Evolutionary conservation across 92 coral and sea anemone genomes (phyloP).

Genomic region (Paramuricea clavata): DNA sequence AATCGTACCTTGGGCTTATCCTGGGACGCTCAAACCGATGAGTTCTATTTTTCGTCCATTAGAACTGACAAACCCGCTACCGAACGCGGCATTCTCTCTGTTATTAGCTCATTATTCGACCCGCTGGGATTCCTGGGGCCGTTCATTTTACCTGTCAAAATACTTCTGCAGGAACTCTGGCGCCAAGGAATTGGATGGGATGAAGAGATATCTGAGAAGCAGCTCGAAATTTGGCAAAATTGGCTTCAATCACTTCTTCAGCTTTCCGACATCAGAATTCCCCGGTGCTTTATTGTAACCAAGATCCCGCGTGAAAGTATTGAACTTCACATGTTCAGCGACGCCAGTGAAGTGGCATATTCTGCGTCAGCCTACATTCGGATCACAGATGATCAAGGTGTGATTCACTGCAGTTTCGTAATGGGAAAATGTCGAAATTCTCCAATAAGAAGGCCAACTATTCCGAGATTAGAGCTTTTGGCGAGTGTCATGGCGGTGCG

Average conservation of each 20-base stretch:
- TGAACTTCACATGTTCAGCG: slow-evolving; percentile 58
- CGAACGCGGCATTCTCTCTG: slow-evolving; percentile 56
- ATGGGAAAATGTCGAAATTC: too few species aligned
- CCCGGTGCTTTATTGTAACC: not conserved
- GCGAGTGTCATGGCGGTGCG: too few species aligned
- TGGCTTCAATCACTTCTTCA: not conserved
- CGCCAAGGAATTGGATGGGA: slow-evolving; percentile 40
- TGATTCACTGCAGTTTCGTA: too few species aligned
- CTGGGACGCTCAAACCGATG: slow-evolving; percentile 58
- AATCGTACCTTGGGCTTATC: slow-evolving; percentile 48
- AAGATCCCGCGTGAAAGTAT: not conserved
- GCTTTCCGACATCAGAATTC: not conserved
- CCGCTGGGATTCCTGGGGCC: slow-evolving; percentile 40
- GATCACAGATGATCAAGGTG: slow-evolving; percentile 24
- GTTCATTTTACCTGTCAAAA: slow-evolving; percentile 15
- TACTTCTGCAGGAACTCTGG: slow-evolving; percentile 5
- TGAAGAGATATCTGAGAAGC: slow-evolving; percentile 13
- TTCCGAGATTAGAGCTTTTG: too few species aligned
- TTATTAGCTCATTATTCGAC: slow-evolving; percentile 43
- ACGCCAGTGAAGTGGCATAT: slow-evolving; percentile 59
- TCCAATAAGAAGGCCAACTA: too few species aligned
- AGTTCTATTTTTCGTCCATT: slow-evolving; percentile 34
- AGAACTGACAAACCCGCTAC: slow-evolving; percentile 50
- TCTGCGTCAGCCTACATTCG: slow-evolving; percentile 49
- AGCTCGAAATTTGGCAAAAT: slow-evolving; percentile 34